Conservation (phyloP, 2,888 invertebrate genomes). For the Perdita meconis region DNA sequence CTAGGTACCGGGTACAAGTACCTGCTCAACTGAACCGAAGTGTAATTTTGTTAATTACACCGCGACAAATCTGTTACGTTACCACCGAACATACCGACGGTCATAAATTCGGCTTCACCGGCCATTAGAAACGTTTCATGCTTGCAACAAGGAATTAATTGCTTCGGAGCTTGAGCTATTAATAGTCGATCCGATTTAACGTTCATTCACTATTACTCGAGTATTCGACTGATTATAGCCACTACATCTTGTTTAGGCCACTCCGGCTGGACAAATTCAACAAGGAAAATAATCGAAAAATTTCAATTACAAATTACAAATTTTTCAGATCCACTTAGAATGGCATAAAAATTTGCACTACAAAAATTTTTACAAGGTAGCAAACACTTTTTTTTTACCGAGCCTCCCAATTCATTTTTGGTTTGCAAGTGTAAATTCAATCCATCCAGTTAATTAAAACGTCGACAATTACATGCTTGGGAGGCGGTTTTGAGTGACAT, state of each 20-base stretch:
- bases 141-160: slow-evolving; percentile 31
- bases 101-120: slow-evolving; percentile 21
- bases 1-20: slow-evolving; percentile 8
- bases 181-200: slow-evolving; percentile 18
- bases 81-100: background rate
- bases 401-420: too few species aligned
- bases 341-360: too few species aligned
- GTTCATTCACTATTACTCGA: slow-evolving; percentile 30
- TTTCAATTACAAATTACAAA: background rate
- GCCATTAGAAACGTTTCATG: slow-evolving; percentile 25
- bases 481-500: slow-evolving; percentile 1
- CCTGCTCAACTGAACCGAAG: slow-evolving; percentile 1
- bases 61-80: slow-evolving; percentile 18
- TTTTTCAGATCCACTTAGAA: too few species aligned
- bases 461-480: slow-evolving; percentile 6
- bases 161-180: slow-evolving; percentile 16
- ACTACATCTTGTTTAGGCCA: background rate
- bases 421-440: too few species aligned
- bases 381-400: too few species aligned
- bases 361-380: too few species aligned
- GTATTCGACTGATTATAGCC: background rate
- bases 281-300: background rate
- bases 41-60: slow-evolving; percentile 21
- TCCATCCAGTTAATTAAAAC: background rate
- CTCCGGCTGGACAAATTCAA: background rate